Evolutionary conservation across 2,888 invertebrate species (phyloP), one percentile per base, ranked within the genome.

Genomic region (Tenthredo distinguenda): DNA sequence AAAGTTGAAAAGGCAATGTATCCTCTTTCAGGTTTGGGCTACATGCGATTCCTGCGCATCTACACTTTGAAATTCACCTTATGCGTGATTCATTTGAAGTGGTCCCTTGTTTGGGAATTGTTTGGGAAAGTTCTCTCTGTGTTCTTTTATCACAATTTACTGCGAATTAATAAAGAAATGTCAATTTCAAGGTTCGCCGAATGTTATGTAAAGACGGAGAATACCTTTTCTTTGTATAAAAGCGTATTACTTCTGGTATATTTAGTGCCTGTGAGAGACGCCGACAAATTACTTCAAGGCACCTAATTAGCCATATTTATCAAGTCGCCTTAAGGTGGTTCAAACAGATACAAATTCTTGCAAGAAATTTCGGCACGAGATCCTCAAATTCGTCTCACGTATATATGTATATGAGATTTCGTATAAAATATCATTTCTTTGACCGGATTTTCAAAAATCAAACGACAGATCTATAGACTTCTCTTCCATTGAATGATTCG

Each of bases 231-330:
- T 62, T 4, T 47, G 21, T 15, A 21, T 21, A 31, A 50, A 10
- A 55, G 7, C 77, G n/a, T 31, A 50, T 15, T 31, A 77, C n/a
- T 21, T 47, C 26, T 76, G 21, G 31, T 55, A 31, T 9, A 31
- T 26, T 50, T 18, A 9, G 50, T 77, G n/a, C 31, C 77, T 55
- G 18, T 18, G 1, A 77, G n/a, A 21, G n/a, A 31, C 31, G 31
- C 10, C 18, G 10, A 77, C 9, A 34, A 77, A 50, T 18, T 50
- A 31, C 50, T 15, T 18, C 1, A 31, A 47, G n/a, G 18, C 9
- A 50, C 34, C 77, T 55, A 77, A 50, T 77, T 55, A 55, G 50
- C 34, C 50, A 50, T 47, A 77, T 77, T 77, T 50, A 31, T 77
- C 77, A 77, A 50, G 34, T 15, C 55, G 26, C 50, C 21, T 31